Percentiles rank a stretch among this genome's conserved stretches.
phyloP scores from a whole-genome alignment of 2,113 vertebrate species.

The Asarcornis scutulata region DNA sequence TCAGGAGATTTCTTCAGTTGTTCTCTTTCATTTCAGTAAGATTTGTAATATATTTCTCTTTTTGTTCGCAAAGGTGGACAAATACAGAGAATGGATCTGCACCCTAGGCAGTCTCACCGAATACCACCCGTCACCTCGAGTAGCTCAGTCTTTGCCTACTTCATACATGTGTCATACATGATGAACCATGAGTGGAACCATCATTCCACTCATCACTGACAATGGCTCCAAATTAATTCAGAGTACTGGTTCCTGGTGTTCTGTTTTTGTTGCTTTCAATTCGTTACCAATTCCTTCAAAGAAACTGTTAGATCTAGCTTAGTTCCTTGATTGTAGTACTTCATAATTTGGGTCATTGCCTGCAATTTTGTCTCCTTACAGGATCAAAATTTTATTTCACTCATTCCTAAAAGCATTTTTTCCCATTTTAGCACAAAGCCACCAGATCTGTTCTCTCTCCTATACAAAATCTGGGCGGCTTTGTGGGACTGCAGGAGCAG shows the following conservation, averaged over 20 bases:
- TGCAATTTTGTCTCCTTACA: background rate
- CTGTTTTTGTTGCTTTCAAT: background rate
- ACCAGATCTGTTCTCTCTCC: background rate
- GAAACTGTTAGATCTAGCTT: background rate
- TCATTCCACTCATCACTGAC: background rate
- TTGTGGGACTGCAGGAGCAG: background rate
- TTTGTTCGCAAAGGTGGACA: background rate
- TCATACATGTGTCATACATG: too few species aligned
- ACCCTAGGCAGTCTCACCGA: background rate
- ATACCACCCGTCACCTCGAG: background rate
- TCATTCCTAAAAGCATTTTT: slow-evolving; percentile 8
- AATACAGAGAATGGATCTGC: background rate
- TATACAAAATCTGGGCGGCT: background rate
- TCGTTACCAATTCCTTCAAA: background rate
- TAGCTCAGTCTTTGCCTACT: background rate
- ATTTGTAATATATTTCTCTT: background rate
- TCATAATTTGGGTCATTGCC: background rate
- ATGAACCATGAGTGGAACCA: too few species aligned
- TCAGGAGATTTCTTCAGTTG: background rate
- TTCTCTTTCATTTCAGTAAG: background rate
- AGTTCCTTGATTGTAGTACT: background rate
- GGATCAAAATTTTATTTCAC: slow-evolving; percentile 1
- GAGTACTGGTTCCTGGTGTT: background rate
- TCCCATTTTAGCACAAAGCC: background rate
- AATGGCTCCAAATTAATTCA: background rate